Evolutionary conservation across 2,888 invertebrate species (phyloP).

Genomic region (Liopterus haemorrhoidalis): DNA sequence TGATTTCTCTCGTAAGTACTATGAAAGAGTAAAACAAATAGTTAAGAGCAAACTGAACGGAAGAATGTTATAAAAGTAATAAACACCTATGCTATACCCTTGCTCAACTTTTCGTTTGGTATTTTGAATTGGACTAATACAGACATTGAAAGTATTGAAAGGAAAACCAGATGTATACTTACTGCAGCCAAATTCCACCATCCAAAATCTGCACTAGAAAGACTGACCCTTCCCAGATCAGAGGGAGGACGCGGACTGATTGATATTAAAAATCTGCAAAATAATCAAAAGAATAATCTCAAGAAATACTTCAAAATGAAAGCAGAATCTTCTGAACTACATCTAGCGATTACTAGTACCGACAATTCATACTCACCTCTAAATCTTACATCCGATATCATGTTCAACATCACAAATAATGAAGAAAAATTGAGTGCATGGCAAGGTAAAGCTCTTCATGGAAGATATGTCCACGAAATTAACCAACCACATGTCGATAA

Average conservation of each 20-base stretch:
- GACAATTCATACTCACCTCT: constrained; percentile 1
- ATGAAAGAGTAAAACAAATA: constrained; percentile 15
- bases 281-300: constrained; percentile 11
- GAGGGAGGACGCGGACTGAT: constrained; percentile 24
- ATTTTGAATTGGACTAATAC: constrained; percentile 18
- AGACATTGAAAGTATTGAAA: constrained; percentile 17
- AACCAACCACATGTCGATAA: too few species aligned
- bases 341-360: constrained; percentile 4
- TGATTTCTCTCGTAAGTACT: constrained; percentile 12
- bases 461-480: too few species aligned
- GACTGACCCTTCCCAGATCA: constrained; percentile 19
- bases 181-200: constrained; percentile 17
- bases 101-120: constrained; percentile 18
- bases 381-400: neutral
- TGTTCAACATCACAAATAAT: too few species aligned
- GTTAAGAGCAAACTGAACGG: constrained; percentile 17
- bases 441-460: too few species aligned
- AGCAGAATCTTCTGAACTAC: constrained; percentile 6
- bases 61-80: constrained; percentile 20
- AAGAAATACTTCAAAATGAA: constrained; percentile 6
- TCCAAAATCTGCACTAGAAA: constrained; percentile 18
- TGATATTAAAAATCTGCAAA: constrained; percentile 8
- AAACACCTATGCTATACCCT: constrained; percentile 23
- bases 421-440: too few species aligned
- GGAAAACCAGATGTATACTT: constrained; percentile 11